phyloP scores from a whole-genome alignment of 2,888 invertebrate genomes.

The Arrhopalites spinosus region DNA sequence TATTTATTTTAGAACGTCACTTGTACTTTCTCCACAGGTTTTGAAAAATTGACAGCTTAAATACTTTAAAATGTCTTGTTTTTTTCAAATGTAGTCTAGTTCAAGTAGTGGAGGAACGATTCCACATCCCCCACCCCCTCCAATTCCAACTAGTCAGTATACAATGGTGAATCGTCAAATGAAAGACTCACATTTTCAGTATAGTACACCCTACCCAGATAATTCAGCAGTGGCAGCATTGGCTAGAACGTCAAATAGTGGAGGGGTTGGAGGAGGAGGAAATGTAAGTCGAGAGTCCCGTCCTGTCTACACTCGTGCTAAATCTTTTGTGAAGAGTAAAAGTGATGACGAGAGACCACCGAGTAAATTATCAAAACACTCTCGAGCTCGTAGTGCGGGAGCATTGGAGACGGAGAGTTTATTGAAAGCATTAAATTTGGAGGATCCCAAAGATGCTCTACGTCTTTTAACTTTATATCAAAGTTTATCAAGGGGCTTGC shows the following conservation, averaged over 20 bases:
- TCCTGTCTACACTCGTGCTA: constrained; percentile 52
- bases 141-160: neutral
- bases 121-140: constrained; percentile 44
- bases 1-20: no score
- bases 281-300: constrained; percentile 33
- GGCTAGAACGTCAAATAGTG: neutral
- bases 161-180: constrained; percentile 38
- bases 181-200: constrained; percentile 56
- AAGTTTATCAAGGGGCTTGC: constrained; percentile 46
- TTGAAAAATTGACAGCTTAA: no score
- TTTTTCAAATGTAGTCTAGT: no score
- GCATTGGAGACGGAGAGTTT: constrained; percentile 55
- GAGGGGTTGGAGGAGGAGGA: neutral
- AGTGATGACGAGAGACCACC: constrained; percentile 56
- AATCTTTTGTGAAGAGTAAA: constrained; percentile 56
- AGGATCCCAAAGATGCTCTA: constrained; percentile 53
- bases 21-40: no score
- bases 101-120: constrained; percentile 38
- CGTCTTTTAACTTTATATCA: constrained; percentile 54
- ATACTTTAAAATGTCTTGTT: no score
- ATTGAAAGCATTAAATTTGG: constrained; percentile 33
- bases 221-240: constrained; percentile 55
- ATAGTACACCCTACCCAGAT: constrained; percentile 47
- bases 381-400: constrained; percentile 55
- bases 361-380: constrained; percentile 52